Evolutionary conservation across 1,140 invertebrate species (phyloP), one percentile per base, ranked within the genome.

Genomic region (Heliconius nattereri): DNA sequence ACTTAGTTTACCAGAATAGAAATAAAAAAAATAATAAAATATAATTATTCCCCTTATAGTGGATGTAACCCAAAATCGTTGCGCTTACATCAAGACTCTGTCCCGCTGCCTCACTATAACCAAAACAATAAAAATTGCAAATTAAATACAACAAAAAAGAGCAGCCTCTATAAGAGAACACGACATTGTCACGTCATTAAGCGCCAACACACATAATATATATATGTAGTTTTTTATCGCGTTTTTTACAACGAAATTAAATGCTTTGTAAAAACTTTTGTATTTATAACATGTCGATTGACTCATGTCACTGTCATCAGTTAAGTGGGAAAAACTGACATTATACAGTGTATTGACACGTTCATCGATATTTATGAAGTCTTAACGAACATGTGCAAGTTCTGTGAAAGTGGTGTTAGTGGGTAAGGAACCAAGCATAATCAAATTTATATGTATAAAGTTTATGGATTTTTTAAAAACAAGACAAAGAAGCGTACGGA

Each of bases 251-350:
- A 7, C 11, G 13, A 66, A 66, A 66, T 66, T 66, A 66, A 66
- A 66, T 66, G 60, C 60, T 66, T 26, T 66, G 60, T 29, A 66
- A 66, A 66, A 66, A 66, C 60, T 66, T 52, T 66, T 66, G 60
- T 29, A 66, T 29, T 26, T 66, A 29, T 29, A 66, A 66, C 60
- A 66, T 29, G 60, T 66, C 6, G 60, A 66, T 66, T 66, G 60
- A 66, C n/a, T n/a, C n/a, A n/a, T n/a, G n/a, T n/a, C n/a, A n/a
- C n/a, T n/a, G n/a, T n/a, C 60, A 66, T 66, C 60, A 66, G 60
- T 16, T 66, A 66, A 66, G 40, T 16, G 60, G 8, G 29, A 66
- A 66, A 26, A 66, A 6, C 23, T 60, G 26, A 26, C 26, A 52
- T 52, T 26, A 9, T 29, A 13, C 26, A 66, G n/a, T 66, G 60